Percentiles rank a stretch among this genome's conserved stretches.
These are phyloP conservation scores for Procambarus virginalis DNA, from an alignment of 1,140 invertebrate genomes.

Conservation along the genomic window DNA sequence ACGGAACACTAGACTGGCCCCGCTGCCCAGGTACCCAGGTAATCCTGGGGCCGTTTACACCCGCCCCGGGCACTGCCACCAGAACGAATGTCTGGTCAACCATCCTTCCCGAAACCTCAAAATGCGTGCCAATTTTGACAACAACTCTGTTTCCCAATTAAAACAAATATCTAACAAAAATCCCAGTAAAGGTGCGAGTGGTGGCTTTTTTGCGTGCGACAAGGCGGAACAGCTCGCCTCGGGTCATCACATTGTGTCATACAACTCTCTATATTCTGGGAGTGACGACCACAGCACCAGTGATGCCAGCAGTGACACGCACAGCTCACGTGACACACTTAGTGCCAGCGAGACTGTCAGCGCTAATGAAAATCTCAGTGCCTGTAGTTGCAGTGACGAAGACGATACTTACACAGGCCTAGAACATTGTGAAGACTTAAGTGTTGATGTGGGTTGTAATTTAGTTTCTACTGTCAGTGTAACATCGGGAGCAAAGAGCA, in stretches of 20 bases:
- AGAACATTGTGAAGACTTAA: neutral
- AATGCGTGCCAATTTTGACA: neutral
- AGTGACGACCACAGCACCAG: neutral
- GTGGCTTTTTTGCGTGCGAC: neutral
- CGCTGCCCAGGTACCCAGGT: neutral
- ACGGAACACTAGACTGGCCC: neutral
- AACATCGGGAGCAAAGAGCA: neutral
- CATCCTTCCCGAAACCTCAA: neutral
- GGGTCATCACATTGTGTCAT: neutral
- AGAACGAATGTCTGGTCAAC: neutral
- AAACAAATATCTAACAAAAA: neutral
- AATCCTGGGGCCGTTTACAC: neutral
- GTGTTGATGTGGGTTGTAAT: neutral
- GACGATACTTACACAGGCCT: neutral
- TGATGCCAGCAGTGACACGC: neutral
- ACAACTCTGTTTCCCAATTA: neutral
- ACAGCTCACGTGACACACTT: neutral
- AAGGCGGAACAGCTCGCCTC: neutral
- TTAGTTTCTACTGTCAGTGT: neutral
- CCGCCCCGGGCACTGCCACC: neutral
- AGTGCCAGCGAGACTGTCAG: constrained; percentile 1
- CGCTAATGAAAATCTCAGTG: neutral
- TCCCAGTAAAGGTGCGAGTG: neutral
- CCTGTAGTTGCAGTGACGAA: neutral
- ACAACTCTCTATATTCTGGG: neutral